These are phyloP conservation scores for Lepeophtheirus nordmannii DNA, from an alignment of 2,888 invertebrate species.

Conservation along the genomic window DNA sequence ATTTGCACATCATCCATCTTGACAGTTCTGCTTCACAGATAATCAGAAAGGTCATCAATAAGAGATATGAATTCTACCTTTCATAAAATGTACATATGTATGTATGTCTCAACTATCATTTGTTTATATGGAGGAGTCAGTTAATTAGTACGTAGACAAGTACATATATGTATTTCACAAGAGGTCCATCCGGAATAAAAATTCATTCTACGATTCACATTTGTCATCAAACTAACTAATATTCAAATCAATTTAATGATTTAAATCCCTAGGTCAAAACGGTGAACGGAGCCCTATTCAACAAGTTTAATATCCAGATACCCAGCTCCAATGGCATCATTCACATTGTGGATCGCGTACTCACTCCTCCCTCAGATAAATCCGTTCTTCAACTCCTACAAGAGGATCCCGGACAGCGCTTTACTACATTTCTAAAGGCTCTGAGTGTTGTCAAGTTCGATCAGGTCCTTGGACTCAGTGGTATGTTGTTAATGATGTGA, in stretches of 20 bases:
- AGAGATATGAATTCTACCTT: not conserved
- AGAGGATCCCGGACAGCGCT: not conserved
- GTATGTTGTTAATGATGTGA: not conserved
- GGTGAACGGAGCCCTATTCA: not conserved
- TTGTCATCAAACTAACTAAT: no score
- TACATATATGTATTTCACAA: no score
- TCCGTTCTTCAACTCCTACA: not conserved
- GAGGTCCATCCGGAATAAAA: no score
- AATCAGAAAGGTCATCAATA: not conserved
- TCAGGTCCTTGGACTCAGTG: not conserved
- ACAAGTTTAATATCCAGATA: not conserved
- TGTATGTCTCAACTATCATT: no score
- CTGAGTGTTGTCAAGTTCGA: not conserved
- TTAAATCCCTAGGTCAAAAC: not conserved
- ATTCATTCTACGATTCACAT: no score
- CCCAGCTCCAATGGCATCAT: not conserved
- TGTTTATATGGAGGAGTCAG: no score
- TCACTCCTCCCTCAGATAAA: not conserved
- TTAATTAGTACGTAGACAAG: no score
- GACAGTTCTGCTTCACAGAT: constrained; percentile 3
- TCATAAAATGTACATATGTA: not conserved
- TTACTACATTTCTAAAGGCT: not conserved
- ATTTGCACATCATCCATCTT: not conserved
- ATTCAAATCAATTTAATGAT: no score
- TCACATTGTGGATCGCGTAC: not conserved